Evolutionary conservation across 2,888 invertebrate genomes (phyloP), one percentile per base, ranked within the genome.

Genomic region (Morpho deidamia): DNA sequence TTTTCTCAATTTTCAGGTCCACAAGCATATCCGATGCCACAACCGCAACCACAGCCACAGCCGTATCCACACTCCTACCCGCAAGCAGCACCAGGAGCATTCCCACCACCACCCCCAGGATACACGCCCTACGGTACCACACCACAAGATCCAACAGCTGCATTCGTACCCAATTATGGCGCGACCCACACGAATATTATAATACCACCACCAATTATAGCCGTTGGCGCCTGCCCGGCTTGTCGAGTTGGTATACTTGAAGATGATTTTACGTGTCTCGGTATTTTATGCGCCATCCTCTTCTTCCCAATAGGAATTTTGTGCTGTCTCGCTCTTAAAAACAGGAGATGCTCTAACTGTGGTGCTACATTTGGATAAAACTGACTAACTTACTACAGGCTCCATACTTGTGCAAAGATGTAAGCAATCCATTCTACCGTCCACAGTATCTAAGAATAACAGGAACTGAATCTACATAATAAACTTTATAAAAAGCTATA

Each of bases 271-370:
- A 95, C 96, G 0, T 95, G 95, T 69, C 89, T 95, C 43, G 97
- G 97, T 53, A 90, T 97, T 10, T 84, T 95, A 52, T 96, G 96
- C 81, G 96, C 96, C 12, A 95, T 97, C 58, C 83, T 95, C 34
- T 96, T 95, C 81, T 97, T 97, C 73, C 97, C 97, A 0, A 49
- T 96, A 38, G 97, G 97, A 35, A 93, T 97, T 59, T 81, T 97
- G 8, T 97, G 96, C 76, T 97, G 97, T 75, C 88, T 97, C 47
- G 92, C 95, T 35, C 91, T 96, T 78, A 94, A 95, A 70, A 95
- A 96, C 71, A 93, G 95, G 68, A 92, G 95, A 64, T 97, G 97
- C 81, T 93, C 94, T 1, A 96, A 96, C 81, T 97, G 97, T 71
- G 96, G 96, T 11, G 96, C 96, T 1, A 92, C 94, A 70, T 96